Evolutionary conservation across 2,113 vertebrate species (phyloP), one percentile per base, ranked within the genome.

Genomic region (Pteruthius melanotis): DNA sequence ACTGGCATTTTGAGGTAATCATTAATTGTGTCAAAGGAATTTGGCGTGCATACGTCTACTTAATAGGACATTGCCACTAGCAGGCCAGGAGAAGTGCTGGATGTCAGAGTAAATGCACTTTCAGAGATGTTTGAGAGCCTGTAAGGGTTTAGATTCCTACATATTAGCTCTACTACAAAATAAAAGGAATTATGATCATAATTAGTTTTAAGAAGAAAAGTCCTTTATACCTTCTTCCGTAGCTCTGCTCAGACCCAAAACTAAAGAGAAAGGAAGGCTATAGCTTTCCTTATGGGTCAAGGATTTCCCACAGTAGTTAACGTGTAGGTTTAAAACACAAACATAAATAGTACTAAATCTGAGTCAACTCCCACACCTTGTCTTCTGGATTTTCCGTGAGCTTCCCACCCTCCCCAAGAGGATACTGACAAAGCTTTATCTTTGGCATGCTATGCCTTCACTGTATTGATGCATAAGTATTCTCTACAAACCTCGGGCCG

Each of bases 401-500:
- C 44, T 54, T 66, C 35, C 69, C 15, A 28, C 19, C 13, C 18
- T 61, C 28, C 27, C 39, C 33, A 10, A 11, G 28, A 40, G 12
- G 40, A 60, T 4, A 13, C n/a, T 33, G 31, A 39, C 31, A 27
- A 40, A 65, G 37, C 31, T 83, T 44, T 54, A 7, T 63, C 59
- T 75, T 47, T 59, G 85, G 30, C 39, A 17, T 2, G 2, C 5
- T 4, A 27, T 20, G 8, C 21, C 37, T 28, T 33, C 1, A 3
- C 59, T 75, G 16, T 28, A n/a, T 35, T 50, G 44, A 17, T 53
- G 24, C 28, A n/a, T 1, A 10, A 11, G 61, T 70, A 39, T 19
- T 74, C n/a, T 85, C 89, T 91, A 98, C 97, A 83, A 87, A 99
- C 99, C 99, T 99, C 27, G 99, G 99, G 76, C 99, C 99, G 80